Evolutionary conservation across 2,113 vertebrate species (phyloP).

Genomic region (Oreochromis spilurus): DNA sequence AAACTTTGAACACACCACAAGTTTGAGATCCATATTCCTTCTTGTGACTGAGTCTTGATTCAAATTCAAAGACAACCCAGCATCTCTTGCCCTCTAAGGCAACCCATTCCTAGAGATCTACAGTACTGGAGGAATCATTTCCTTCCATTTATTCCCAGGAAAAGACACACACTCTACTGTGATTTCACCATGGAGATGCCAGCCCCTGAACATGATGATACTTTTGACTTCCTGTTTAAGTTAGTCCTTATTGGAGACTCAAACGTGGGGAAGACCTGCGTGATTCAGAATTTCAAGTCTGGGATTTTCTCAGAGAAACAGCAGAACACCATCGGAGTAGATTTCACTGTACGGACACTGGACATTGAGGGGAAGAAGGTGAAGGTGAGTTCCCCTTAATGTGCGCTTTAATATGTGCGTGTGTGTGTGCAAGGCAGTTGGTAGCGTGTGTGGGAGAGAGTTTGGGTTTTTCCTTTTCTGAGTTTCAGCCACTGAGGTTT

Average conservation of each 20-base stretch:
- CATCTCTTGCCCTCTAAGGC: background rate
- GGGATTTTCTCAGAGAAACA: slow-evolving; percentile 82
- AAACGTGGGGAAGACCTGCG: slow-evolving; percentile 93
- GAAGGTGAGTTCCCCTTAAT: slow-evolving; percentile 75
- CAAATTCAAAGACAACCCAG: background rate
- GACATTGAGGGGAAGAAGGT: slow-evolving; percentile 87
- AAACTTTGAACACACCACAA: background rate
- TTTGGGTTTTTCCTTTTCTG: background rate
- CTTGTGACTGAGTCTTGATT: background rate
- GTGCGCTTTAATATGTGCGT: background rate
- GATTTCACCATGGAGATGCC: slow-evolving; percentile 74
- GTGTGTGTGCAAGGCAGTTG: background rate
- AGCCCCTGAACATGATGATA: slow-evolving; percentile 74
- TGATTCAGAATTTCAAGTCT: slow-evolving; percentile 91
- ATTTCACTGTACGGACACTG: slow-evolving; percentile 89
- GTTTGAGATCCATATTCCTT: background rate
- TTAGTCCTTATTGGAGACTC: slow-evolving; percentile 95
- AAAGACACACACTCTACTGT: background rate
- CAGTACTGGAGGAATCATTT: background rate
- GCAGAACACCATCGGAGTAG: slow-evolving; percentile 96
- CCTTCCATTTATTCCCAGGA: background rate
- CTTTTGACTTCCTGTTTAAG: slow-evolving; percentile 93
- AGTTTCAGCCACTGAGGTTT: background rate
- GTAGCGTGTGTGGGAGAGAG: fast-evolving
- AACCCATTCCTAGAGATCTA: background rate